Percentiles rank a stretch among this genome's conserved stretches.
Evolutionary conservation across 1,140 invertebrate species (phyloP).

Genomic region (Hylaeus anthracinus): DNA sequence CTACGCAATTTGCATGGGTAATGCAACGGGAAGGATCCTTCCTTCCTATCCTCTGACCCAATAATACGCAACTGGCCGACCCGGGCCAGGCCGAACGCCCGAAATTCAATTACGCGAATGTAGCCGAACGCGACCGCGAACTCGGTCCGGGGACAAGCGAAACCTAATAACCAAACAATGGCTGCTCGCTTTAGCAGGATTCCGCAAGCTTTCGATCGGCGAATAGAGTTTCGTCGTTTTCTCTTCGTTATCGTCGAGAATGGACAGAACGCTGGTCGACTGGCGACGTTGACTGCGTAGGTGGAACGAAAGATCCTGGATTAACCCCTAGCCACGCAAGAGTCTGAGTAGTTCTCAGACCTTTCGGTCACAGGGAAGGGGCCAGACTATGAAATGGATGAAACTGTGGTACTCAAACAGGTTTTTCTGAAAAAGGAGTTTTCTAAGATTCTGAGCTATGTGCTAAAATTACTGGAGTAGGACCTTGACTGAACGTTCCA

Average conservation of each 20-base stretch:
- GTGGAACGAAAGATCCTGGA: too few relatives aligned
- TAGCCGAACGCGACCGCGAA: slow-evolving; percentile 57
- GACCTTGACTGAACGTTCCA: too few relatives aligned
- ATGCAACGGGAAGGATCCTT: slow-evolving; percentile 60
- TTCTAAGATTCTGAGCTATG: too few relatives aligned
- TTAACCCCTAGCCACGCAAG: too few relatives aligned
- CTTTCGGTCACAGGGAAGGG: too few relatives aligned
- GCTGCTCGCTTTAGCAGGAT: background rate
- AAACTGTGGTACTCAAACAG: too few relatives aligned
- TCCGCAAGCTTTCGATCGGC: background rate
- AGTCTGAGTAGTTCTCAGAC: too few relatives aligned
- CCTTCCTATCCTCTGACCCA: slow-evolving; percentile 67
- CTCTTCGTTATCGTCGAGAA: background rate
- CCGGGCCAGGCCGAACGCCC: slow-evolving; percentile 47
- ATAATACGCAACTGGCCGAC: slow-evolving; percentile 67
- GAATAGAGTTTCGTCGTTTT: background rate
- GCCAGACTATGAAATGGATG: too few relatives aligned
- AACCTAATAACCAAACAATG: slow-evolving; percentile 64
- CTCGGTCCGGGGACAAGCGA: slow-evolving; percentile 44
- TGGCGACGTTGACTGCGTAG: too few relatives aligned
- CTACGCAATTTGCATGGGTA: slow-evolving; percentile 73
- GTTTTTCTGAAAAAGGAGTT: too few relatives aligned
- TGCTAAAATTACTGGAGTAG: too few relatives aligned
- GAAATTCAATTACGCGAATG: slow-evolving; percentile 74
- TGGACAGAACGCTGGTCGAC: background rate